Conservation (phyloP, 2,113 vertebrate species). For the Pseudolaguvia tuberculata region DNA sequence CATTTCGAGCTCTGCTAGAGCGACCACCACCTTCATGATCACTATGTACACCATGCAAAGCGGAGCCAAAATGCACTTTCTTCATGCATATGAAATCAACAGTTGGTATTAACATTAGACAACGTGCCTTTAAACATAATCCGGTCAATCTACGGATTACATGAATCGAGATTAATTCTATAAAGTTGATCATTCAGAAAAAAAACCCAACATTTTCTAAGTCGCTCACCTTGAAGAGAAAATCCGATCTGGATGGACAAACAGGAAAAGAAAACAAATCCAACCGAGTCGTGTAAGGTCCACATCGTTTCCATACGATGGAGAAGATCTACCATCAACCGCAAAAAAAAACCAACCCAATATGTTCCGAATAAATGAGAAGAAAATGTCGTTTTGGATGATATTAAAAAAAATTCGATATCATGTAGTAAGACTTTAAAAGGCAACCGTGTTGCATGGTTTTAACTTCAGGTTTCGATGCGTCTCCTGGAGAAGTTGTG, state of each 20-base stretch:
- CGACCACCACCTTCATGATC: not conserved
- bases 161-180: not conserved
- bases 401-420: constrained; percentile 52
- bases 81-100: constrained; percentile 44
- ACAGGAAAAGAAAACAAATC: constrained; percentile 70
- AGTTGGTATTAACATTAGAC: constrained; percentile 39
- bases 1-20: not conserved
- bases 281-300: constrained; percentile 71
- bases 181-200: no score
- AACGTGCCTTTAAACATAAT: not conserved
- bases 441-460: constrained; percentile 58
- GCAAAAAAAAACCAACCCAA: constrained; percentile 23
- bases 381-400: not conserved
- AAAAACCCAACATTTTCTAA: not conserved
- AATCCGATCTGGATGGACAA: constrained; percentile 70
- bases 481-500: constrained; percentile 41
- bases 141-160: not conserved
- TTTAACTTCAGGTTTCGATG: constrained; percentile 49
- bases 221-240: constrained; percentile 68
- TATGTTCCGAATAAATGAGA: constrained; percentile 13
- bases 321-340: constrained; percentile 48
- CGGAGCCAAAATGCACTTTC: not conserved
- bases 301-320: constrained; percentile 66
- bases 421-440: constrained; percentile 39
- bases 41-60: not conserved